Evolutionary conservation across 2,888 invertebrate species (phyloP), one percentile per base, ranked within the genome.

Genomic region (Malthinus flaveolus): DNA sequence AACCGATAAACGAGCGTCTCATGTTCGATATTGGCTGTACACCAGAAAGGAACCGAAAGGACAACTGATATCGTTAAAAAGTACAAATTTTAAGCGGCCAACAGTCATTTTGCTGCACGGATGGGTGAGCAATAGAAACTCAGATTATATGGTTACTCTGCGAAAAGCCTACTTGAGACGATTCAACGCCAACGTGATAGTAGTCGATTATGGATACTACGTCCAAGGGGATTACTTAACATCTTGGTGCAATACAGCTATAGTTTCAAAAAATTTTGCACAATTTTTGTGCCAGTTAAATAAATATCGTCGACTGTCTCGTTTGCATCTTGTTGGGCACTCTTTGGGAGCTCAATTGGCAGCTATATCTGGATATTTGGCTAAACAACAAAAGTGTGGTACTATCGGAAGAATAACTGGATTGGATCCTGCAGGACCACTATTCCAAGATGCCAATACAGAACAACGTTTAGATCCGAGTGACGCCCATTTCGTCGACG

Each of bases 21-120:
- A 37, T 7, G 33, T 50, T 10, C 33, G 23, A 33, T 50, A 33
- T 32, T 42, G 32, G 50, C 7, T 50, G 7, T 50, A 50, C 23
- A 50, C 50, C 2, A n/a, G 11, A 15, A 11, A 32, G 7, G 33
- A 32, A 32, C 15, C 39, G 3, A 37, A 37, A 3, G 7, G 13
- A 9, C 37, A 23, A 23, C 23, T 5, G 23, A 3, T 23, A 23
- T 3, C 5, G 5, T 23, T 23, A 3, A 23, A 23, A 3, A 23
- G 3, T 5, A 23, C 23, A 2, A 2, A 23, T 2, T 23, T 23
- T 2, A 23, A 23, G 3, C 23, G 23, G 2, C 37, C 11, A 3
- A 9, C 13, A 10, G 13, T 42, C 6, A 42, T 42, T 4, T 23
- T 42, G 8, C 1, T 42, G n/a, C 39, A 42, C 10, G 39, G 39